Conservation (phyloP, 2,113 vertebrate species). For the Rhinopomastus cyanomelas region DNA sequence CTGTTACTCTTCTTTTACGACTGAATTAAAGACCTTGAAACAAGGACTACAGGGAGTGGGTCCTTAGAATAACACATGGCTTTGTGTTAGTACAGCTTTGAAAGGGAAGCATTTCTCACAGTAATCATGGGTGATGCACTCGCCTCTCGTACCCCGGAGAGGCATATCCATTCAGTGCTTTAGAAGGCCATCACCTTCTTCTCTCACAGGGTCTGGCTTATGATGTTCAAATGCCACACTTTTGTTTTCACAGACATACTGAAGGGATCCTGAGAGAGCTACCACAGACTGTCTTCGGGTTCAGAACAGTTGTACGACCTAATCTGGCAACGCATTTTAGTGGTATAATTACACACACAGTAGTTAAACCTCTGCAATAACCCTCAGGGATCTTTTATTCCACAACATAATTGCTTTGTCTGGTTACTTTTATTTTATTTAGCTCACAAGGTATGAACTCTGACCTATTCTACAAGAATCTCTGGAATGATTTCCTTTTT, state of each 20-base stretch:
- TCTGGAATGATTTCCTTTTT: not conserved
- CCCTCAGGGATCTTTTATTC: not conserved
- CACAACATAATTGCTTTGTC: not conserved
- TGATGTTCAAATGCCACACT: not conserved
- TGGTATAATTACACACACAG: not conserved
- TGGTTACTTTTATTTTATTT: not conserved
- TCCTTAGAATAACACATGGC: not conserved
- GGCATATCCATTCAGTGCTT: not conserved
- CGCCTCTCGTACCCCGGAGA: accelerated
- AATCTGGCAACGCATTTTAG: not conserved
- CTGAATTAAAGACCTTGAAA: not conserved
- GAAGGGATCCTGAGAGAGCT: not conserved
- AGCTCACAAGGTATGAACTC: not conserved
- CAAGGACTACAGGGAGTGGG: not conserved
- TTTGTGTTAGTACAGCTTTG: not conserved
- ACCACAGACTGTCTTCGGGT: not conserved
- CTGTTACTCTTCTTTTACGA: not conserved
- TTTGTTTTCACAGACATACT: not conserved
- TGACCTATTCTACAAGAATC: not conserved
- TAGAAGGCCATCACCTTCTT: not conserved
- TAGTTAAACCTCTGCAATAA: not conserved
- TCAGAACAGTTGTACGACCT: not conserved
- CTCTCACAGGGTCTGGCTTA: not conserved
- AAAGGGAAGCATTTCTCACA: not conserved
- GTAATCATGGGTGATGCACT: not conserved